Evolutionary conservation across 2,888 invertebrate genomes (phyloP).

Genomic region (Caenorhabditis auriculariae): DNA sequence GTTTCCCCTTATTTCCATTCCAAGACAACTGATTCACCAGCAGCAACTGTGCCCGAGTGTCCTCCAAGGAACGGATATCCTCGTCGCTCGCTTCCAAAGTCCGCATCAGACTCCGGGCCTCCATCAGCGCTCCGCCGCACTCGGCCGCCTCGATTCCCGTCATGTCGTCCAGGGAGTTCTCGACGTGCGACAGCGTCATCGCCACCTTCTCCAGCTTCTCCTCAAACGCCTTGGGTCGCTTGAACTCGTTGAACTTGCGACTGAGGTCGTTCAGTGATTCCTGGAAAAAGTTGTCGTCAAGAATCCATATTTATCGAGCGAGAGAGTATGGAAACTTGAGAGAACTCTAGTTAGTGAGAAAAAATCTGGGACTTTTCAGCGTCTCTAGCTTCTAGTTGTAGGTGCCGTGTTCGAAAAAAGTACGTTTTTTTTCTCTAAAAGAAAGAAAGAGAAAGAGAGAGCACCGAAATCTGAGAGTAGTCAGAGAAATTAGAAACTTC

Average conservation of each 20-base stretch:
- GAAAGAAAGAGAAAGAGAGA: slow-evolving; percentile 3
- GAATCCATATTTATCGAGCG: too few species aligned
- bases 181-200: slow-evolving; percentile 37
- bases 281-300: too few species aligned
- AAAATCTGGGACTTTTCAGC: too few species aligned
- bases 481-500: too few species aligned
- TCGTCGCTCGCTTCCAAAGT: slow-evolving; percentile 25
- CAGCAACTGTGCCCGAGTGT: slow-evolving; percentile 20
- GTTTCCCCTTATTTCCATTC: not conserved
- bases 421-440: too few species aligned
- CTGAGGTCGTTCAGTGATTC: slow-evolving; percentile 31
- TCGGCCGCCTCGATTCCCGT: slow-evolving; percentile 41
- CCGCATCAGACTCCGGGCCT: slow-evolving; percentile 24
- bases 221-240: slow-evolving; percentile 51
- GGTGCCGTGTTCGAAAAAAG: too few species aligned
- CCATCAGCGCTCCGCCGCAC: slow-evolving; percentile 35
- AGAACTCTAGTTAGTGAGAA: too few species aligned
- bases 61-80: slow-evolving; percentile 13
- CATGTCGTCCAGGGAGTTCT: slow-evolving; percentile 53
- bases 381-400: too few species aligned
- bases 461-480: too few species aligned
- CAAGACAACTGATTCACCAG: not conserved
- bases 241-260: slow-evolving; percentile 48
- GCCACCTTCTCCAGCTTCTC: slow-evolving; percentile 39
- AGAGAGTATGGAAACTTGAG: too few species aligned